Evolutionary conservation across 2,888 invertebrate species (phyloP).

Genomic region (Erpobdella octoculata): DNA sequence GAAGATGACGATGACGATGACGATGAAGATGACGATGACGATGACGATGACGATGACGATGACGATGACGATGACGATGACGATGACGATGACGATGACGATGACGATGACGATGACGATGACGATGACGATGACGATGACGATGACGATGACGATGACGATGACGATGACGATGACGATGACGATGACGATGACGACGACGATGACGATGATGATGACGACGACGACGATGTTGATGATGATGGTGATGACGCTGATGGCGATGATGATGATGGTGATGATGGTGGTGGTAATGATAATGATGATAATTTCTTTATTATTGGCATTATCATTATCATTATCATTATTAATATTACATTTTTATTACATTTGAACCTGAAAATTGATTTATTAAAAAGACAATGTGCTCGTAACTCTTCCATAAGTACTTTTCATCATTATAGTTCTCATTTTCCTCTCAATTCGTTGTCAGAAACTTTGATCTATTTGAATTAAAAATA

Average conservation of each 20-base stretch:
- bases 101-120: not conserved
- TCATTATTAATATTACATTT: not conserved
- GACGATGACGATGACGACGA: not conserved
- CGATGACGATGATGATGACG: constrained; percentile 8
- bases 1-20: not conserved
- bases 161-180: not conserved
- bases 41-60: not conserved
- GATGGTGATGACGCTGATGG: not conserved
- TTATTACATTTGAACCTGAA: no score
- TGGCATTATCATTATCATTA: not conserved
- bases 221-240: constrained; percentile 4
- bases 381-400: no score
- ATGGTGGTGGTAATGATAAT: not conserved
- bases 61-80: constrained; percentile 9
- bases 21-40: constrained; percentile 7
- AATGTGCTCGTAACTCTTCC: no score
- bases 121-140: not conserved
- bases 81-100: not conserved
- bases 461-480: no score
- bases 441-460: no score
- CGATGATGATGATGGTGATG: constrained; percentile 4
- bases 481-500: no score
- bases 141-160: not conserved
- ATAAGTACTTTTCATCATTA: no score
- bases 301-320: not conserved